phyloP scores from a whole-genome alignment of 35 echinoderm and acorn worm genomes.

The Ophiothrix spiculata region DNA sequence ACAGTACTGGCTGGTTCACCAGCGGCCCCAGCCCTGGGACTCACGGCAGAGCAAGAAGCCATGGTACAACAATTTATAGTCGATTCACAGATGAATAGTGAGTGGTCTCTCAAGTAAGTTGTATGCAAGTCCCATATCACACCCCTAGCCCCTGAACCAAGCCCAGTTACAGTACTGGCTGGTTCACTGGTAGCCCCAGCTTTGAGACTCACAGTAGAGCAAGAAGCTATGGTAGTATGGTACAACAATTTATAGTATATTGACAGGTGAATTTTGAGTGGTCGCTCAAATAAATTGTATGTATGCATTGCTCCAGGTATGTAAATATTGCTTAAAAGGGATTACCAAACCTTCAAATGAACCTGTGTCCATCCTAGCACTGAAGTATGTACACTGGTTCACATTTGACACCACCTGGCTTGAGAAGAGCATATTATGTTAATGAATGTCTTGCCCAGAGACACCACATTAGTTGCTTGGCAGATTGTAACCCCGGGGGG shows the following conservation, averaged over 20 bases:
- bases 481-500: no score
- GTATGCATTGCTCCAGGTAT: no score
- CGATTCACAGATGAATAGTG: background rate
- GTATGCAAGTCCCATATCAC: no score
- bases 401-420: no score
- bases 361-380: no score
- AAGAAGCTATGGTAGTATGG: background rate
- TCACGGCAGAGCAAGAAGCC: background rate
- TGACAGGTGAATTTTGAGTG: background rate
- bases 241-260: conserved; percentile 2
- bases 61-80: conserved; percentile 15
- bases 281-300: background rate
- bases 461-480: no score
- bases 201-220: background rate
- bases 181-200: no score
- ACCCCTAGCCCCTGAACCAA: background rate
- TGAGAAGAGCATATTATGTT: no score
- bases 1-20: background rate
- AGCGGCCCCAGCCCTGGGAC: background rate
- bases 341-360: no score
- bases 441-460: no score
- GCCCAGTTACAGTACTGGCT: conserved; percentile 14
- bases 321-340: no score
- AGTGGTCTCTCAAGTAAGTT: background rate
- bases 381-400: no score